Evolutionary conservation across 2,888 invertebrate genomes (phyloP).

Genomic region (Pammene aurita): DNA sequence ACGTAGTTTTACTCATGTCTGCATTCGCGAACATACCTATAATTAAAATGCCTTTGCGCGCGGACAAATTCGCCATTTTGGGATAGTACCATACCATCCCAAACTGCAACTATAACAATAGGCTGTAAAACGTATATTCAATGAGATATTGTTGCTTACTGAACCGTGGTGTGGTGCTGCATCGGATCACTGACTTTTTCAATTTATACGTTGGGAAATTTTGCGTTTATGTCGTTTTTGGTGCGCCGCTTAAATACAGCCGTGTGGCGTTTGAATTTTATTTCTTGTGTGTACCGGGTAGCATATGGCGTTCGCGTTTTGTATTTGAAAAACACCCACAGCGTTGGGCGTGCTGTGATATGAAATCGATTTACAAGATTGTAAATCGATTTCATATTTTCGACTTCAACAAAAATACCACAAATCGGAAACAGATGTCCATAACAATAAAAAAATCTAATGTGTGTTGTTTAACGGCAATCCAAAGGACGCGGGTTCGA

Average conservation of each 20-base stretch:
- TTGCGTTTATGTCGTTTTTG: slow-evolving; percentile 31
- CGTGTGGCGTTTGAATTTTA: slow-evolving; percentile 28
- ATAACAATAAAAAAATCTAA: too few relatives aligned
- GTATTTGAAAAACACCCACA: neutral
- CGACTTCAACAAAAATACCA: too few relatives aligned
- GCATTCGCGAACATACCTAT: neutral
- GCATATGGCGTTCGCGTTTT: neutral
- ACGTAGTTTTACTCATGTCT: neutral
- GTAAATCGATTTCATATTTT: neutral
- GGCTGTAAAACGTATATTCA: slow-evolving; percentile 24
- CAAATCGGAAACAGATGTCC: too few relatives aligned
- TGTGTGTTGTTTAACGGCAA: too few relatives aligned
- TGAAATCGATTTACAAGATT: too few relatives aligned
- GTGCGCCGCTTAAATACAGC: slow-evolving; percentile 32
- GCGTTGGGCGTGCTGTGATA: neutral
- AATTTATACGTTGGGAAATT: slow-evolving; percentile 39
- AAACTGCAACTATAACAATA: slow-evolving; percentile 17
- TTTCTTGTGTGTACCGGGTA: neutral
- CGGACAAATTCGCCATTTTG: neutral
- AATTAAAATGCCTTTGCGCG: slow-evolving; percentile 3
- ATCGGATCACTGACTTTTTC: slow-evolving; percentile 41
- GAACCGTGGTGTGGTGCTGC: slow-evolving; percentile 32
- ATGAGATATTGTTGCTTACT: slow-evolving; percentile 38
- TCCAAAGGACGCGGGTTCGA: too few relatives aligned
- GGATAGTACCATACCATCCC: neutral